phyloP scores from a whole-genome alignment of 2,888 invertebrate genomes.

The Pristionchus entomophagus region DNA sequence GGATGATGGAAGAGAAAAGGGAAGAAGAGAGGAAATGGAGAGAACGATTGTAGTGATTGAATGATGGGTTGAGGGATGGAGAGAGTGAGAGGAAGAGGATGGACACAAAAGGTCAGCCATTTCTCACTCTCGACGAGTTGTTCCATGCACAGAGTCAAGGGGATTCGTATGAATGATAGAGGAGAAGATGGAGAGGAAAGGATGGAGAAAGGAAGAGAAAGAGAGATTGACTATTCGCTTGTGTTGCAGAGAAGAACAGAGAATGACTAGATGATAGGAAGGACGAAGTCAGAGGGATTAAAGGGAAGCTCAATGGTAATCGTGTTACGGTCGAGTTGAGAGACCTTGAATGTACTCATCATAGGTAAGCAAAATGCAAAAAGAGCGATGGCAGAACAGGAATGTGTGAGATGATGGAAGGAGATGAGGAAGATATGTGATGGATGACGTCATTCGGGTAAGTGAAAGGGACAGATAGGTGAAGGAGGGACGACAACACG shows the following conservation, averaged over 20 bases:
- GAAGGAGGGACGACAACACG: not conserved
- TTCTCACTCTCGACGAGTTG: not conserved
- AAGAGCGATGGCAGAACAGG: not conserved
- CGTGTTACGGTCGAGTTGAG: slow-evolving; percentile 24
- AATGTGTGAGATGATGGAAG: not conserved
- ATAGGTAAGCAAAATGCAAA: not conserved
- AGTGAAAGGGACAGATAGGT: not conserved
- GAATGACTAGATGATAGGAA: not conserved
- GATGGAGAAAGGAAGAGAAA: not conserved
- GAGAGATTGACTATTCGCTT: not conserved
- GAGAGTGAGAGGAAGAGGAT: slow-evolving; percentile 9
- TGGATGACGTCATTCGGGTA: not conserved
- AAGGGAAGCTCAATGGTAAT: not conserved
- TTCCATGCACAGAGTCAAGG: not conserved
- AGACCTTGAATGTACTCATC: slow-evolving; percentile 5
- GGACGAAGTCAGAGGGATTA: not conserved
- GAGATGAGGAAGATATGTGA: not conserved
- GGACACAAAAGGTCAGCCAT: slow-evolving; percentile 26
- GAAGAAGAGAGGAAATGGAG: not conserved
- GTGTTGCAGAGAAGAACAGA: not conserved
- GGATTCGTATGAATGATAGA: slow-evolving; percentile 32
- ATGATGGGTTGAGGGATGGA: slow-evolving; percentile 22
- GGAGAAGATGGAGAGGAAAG: not conserved
- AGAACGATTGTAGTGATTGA: slow-evolving; percentile 13
- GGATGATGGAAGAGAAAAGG: not conserved